A percentile compares a stretch with the other conserved stretches of the same genome.
Evolutionary conservation across 1,140 invertebrate genomes (phyloP).

Genomic region (Saxidomus purpurata): DNA sequence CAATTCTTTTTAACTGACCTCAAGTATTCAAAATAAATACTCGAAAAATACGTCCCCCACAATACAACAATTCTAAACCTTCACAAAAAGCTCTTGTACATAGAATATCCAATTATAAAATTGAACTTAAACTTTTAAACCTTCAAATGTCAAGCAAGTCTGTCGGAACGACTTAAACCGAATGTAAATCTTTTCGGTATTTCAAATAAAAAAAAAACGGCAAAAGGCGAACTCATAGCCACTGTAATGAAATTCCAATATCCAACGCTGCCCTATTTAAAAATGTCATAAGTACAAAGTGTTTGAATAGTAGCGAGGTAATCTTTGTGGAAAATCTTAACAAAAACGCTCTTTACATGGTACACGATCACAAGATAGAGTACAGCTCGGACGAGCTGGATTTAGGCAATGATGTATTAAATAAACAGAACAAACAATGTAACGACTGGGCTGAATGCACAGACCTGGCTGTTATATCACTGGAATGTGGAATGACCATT

Average conservation of each 20-base stretch:
- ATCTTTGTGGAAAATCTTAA: conserved; percentile 23
- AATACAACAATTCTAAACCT: neutral
- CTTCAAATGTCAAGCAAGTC: neutral
- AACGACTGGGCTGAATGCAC: conserved; percentile 17
- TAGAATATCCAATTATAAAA: conserved; percentile 37
- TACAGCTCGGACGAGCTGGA: neutral
- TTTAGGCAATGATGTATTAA: neutral
- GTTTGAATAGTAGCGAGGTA: conserved; percentile 6
- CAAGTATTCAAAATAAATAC: conserved; percentile 2
- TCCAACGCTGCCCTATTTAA: conserved; percentile 3
- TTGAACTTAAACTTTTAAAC: conserved; percentile 31
- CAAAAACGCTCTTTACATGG: conserved; percentile 18
- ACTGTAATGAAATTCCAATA: conserved; percentile 43
- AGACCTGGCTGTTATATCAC: neutral
- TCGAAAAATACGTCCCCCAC: neutral
- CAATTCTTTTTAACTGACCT: neutral
- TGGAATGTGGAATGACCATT: neutral
- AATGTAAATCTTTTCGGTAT: neutral
- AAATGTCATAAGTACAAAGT: conserved; percentile 30
- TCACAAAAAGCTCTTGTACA: neutral
- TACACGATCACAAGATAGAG: conserved; percentile 11
- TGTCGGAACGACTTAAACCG: neutral
- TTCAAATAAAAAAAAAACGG: neutral
- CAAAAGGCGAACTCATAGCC: neutral
- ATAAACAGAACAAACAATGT: conserved; percentile 9